phyloP scores from a whole-genome alignment of 2,797 vertebrate species.

The Chelonia mydas region DNA sequence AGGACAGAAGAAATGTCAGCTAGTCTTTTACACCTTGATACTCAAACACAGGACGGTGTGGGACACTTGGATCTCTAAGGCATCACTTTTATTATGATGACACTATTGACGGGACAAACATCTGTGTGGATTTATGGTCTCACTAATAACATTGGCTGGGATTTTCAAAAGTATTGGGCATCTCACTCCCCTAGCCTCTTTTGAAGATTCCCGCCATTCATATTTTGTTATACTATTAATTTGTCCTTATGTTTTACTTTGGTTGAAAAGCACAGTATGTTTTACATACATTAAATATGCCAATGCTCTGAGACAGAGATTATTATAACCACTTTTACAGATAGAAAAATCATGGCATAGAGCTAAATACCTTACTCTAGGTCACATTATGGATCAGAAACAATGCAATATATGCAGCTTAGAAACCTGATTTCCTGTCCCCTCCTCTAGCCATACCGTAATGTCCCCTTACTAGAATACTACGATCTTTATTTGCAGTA shows the following conservation, averaged over 20 bases:
- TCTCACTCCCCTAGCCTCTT: neutral
- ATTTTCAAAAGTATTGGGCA: neutral
- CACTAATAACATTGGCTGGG: neutral
- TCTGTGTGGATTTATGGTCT: neutral
- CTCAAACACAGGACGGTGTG: neutral
- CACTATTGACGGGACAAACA: constrained; percentile 7
- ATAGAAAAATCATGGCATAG: constrained; percentile 2
- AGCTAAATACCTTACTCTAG: constrained; percentile 48
- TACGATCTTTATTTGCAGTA: neutral
- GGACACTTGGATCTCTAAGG: constrained; percentile 5
- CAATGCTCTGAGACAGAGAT: neutral
- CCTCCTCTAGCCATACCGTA: neutral
- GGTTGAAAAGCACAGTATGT: neutral
- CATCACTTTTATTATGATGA: constrained; percentile 19
- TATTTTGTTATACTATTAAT: neutral
- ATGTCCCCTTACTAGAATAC: neutral
- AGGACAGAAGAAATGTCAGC: neutral
- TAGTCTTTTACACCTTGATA: constrained; percentile 18
- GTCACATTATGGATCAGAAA: constrained; percentile 7
- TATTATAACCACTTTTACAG: neutral
- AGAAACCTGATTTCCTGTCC: constrained; percentile 46
- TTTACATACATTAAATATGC: neutral
- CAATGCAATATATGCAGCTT: constrained; percentile 58
- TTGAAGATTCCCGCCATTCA: neutral
- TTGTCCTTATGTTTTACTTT: neutral